Evolutionary conservation across 2,888 invertebrate genomes (phyloP), one percentile per base, ranked within the genome.

Genomic region (Standfussiana lucernea): DNA sequence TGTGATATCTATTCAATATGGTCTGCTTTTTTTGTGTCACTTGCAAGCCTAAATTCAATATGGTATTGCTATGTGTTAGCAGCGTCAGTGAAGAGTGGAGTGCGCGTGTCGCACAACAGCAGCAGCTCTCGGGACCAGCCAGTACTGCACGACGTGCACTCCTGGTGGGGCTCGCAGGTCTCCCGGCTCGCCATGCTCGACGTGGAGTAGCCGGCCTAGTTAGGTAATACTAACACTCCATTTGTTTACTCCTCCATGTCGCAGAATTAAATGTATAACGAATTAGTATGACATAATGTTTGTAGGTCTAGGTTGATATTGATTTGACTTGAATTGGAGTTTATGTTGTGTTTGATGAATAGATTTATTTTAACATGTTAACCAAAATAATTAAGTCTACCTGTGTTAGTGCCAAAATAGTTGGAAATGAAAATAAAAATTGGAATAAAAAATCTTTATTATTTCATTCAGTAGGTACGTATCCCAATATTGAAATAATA

Each of bases 121-220:
- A 70, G 80, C 67, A 82, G 84, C 59, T 72, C 70, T 76, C 64
- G 80, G 62, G 70, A 86, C 85, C 92, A 90, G 90, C 92, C 94
- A 68, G 96, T 95, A 75, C 97, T 98, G 88, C 97, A 97, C 88
- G 98, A 98, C 94, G 98, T 98, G 77, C 97, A 97, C 89, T 98
- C 98, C 90, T 99, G 99, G 99, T 99, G 98, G 99, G 97, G 97
- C 90, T 98, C 98, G 89, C 98, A 98, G 91, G 97, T 98, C 56
- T 97, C 11, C 79, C 92, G 90, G 89, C 92, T 94, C 68, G 96
- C 95, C 79, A 97, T 98, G 87, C 97, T 97, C 88, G 76, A 85
- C 47, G 50, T 72, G 15, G 67, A 77, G n/a, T 76, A 76, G 37
- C 35, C 13, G 18, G 21, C 32, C 37, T 13, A 28, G 24, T 28